Percentiles rank a stretch among this genome's conserved stretches.
These are phyloP conservation scores for Ophraella communa DNA, from an alignment of 2,888 invertebrate genomes.

Conservation along the genomic window DNA sequence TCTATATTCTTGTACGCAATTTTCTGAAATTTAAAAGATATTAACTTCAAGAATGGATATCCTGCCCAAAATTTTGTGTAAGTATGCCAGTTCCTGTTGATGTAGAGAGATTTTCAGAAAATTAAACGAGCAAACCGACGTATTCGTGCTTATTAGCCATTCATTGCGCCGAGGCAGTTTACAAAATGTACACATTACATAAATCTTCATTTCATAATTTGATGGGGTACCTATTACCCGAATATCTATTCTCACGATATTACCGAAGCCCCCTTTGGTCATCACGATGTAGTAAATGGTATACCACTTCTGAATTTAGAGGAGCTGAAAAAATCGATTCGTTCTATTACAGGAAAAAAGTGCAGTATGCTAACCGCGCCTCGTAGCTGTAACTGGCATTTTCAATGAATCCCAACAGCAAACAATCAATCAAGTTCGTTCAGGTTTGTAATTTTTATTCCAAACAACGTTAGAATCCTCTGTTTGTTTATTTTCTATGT, in stretches of 20 bases:
- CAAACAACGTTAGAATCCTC: too few relatives aligned
- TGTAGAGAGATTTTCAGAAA: too few relatives aligned
- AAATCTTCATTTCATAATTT: slow-evolving; percentile 35
- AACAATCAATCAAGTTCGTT: too few relatives aligned
- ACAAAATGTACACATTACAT: slow-evolving; percentile 27
- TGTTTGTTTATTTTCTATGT: too few relatives aligned
- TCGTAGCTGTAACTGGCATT: background rate
- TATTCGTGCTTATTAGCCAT: slow-evolving; percentile 27
- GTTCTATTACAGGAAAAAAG: background rate
- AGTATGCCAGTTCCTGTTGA: too few relatives aligned
- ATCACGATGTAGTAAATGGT: slow-evolving; percentile 18
- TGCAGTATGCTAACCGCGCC: background rate
- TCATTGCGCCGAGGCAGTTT: slow-evolving; percentile 8
- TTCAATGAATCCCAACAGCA: background rate
- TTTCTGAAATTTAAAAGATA: too few relatives aligned
- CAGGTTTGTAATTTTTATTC: too few relatives aligned
- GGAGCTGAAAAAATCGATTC: background rate
- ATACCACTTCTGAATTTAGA: slow-evolving; percentile 10
- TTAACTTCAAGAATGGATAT: too few relatives aligned
- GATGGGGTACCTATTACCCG: slow-evolving; percentile 27
- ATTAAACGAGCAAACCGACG: too few relatives aligned
- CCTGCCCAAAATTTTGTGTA: too few relatives aligned
- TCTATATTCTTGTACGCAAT: too few relatives aligned
- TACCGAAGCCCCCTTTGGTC: slow-evolving; percentile 11
- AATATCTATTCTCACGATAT: slow-evolving; percentile 23